A percentile compares a stretch with the other conserved stretches of the same genome.
phyloP scores from a whole-genome alignment of 2,888 invertebrate species.

The Coelogynopora nodosa region DNA sequence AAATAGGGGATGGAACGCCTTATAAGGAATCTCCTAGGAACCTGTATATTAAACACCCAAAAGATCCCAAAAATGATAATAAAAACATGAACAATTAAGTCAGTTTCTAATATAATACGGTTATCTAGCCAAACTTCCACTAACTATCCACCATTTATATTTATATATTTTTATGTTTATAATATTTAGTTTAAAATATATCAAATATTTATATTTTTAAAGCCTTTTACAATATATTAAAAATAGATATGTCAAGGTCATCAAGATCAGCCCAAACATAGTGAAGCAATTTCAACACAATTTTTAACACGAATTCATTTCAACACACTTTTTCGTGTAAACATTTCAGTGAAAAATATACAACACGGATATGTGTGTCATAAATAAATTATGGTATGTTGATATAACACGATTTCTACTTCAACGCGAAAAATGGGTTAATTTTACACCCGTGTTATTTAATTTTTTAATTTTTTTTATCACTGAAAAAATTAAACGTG shows the following conservation, averaged over 20 bases:
- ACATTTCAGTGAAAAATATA: neutral
- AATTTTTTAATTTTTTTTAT: too few relatives aligned
- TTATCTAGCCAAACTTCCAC: neutral
- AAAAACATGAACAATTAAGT: neutral
- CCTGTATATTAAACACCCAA: too few relatives aligned
- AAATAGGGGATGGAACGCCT: too few relatives aligned
- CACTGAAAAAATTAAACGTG: too few relatives aligned
- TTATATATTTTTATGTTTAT: neutral
- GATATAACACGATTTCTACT: neutral
- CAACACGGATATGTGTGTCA: too few relatives aligned
- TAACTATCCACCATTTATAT: neutral
- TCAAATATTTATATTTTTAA: neutral
- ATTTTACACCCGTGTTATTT: too few relatives aligned
- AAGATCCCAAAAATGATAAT: too few relatives aligned
- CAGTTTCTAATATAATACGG: neutral
- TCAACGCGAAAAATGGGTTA: neutral
- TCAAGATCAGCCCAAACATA: neutral
- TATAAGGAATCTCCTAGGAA: too few relatives aligned
- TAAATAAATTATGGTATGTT: neutral
- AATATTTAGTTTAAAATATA: neutral
- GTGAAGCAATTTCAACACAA: neutral
- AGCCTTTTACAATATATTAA: neutral
- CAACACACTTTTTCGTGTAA: neutral
- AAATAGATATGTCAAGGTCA: neutral
- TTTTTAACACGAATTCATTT: neutral